Conservation (phyloP, 1,140 invertebrate species). For the Temnothorax curvispinosus region DNA sequence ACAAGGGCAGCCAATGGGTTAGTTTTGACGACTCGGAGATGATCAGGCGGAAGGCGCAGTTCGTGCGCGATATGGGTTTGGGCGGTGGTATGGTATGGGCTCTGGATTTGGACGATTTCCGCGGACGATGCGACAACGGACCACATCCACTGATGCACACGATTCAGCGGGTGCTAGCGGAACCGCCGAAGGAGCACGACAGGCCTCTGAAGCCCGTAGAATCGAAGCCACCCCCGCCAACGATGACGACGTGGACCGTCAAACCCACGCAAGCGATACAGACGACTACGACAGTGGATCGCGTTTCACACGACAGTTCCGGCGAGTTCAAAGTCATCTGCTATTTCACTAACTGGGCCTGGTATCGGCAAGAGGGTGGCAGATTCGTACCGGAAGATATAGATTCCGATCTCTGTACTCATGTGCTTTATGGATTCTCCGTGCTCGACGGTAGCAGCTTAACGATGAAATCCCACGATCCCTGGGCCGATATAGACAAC, state of each 20-base stretch:
- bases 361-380: slow-evolving; percentile 87
- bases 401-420: slow-evolving; percentile 89
- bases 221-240: not conserved
- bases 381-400: slow-evolving; percentile 88
- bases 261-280: slow-evolving; percentile 3
- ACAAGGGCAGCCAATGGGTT: slow-evolving; percentile 95
- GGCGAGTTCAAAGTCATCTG: slow-evolving; percentile 87
- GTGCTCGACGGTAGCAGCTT: slow-evolving; percentile 86
- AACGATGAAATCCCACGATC: slow-evolving; percentile 87
- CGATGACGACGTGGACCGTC: slow-evolving; percentile 64
- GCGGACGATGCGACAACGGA: slow-evolving; percentile 89
- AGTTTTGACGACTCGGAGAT: slow-evolving; percentile 94
- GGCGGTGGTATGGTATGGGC: slow-evolving; percentile 97
- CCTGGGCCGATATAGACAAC: slow-evolving; percentile 89
- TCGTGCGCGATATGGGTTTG: slow-evolving; percentile 90
- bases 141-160: slow-evolving; percentile 91
- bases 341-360: slow-evolving; percentile 89
- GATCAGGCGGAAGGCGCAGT: slow-evolving; percentile 92
- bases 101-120: slow-evolving; percentile 88
- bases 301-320: slow-evolving; percentile 39
- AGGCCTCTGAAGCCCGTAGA: slow-evolving; percentile 66
- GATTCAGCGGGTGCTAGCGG: slow-evolving; percentile 89
- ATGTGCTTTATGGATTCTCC: slow-evolving; percentile 90
- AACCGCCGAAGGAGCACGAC: slow-evolving; percentile 80
- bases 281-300: slow-evolving; percentile 17